Base-by-base conservation (phyloP, 2,888 invertebrate genomes). In the Cosmia pyralina region DNA sequence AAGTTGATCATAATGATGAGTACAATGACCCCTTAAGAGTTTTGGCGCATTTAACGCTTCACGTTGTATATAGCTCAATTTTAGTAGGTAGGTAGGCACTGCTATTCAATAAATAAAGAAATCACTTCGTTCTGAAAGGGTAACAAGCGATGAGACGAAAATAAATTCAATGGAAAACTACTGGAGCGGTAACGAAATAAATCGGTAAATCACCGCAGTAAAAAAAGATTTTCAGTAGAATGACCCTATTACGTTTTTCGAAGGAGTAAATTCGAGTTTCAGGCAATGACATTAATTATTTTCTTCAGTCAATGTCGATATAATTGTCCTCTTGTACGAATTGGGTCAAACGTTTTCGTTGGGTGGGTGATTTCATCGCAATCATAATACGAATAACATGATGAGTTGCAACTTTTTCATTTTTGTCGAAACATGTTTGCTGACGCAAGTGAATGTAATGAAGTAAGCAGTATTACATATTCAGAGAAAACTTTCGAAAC, bases 141-240 rank as follows among this genome's bases (percentile, higher is more conserved):
- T 53, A 52, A 7, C 46, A 52, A 75, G 28, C 28, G 19, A 34
- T 22, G 48, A 41, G 53, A 34, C 15, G 38, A 55, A 28, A 77
- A 77, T 69, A 57, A 62, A 77, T 69, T 57, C 77, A 57, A 69
- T 70, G 34, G 60, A 77, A 77, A 75, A 28, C 60, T 55, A 62
- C 50, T 38, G 60, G 28, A 60, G 60, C 75, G 77, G 41, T 62
- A 50, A 55, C 53, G 34, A 62, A 68, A 68, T 68, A 75, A 75
- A 69, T 69, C 60, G 19, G 13, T 44, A 50, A 77, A 69, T 69
- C 69, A 67, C 60, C 57, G 77, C 46, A 38, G 53, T 76, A 75
- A 76, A 71, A 57, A 41, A 55, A 69, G 38, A 48, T 71, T 76
- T 71, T 58, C 58, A 59, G 52, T 71, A 34, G 34, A 78, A 76